Percentiles rank a stretch among this genome's conserved stretches.
These are phyloP conservation scores for Planiliza haematocheilus DNA, from an alignment of 2,113 vertebrate species.

Conservation along the genomic window DNA sequence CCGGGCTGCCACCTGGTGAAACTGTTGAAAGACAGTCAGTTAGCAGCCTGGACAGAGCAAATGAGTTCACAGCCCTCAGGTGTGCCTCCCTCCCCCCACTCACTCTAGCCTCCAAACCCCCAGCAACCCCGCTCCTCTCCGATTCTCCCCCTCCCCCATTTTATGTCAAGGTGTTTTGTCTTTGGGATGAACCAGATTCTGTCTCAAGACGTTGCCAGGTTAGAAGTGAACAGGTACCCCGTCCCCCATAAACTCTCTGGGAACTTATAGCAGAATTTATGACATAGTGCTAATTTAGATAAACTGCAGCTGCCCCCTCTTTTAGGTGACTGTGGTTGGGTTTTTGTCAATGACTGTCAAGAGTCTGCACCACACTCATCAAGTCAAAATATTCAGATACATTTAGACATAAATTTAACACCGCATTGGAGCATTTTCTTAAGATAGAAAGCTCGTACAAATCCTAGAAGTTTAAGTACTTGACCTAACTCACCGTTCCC, in stretches of 20 bases:
- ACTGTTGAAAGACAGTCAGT: no score
- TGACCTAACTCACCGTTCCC: slow-evolving; percentile 66
- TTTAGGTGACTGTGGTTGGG: slow-evolving; percentile 6
- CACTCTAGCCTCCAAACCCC: no score
- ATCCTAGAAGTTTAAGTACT: background rate
- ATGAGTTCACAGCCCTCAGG: no score
- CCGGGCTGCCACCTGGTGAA: no score
- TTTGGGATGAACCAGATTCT: no score
- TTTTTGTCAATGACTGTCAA: background rate
- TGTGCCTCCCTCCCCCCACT: no score
- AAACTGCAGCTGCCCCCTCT: slow-evolving; percentile 5
- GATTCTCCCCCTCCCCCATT: no score
- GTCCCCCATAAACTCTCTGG: slow-evolving; percentile 36
- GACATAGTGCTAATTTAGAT: slow-evolving; percentile 43
- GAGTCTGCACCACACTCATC: slow-evolving; percentile 19
- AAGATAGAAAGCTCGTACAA: background rate
- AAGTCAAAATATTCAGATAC: slow-evolving; percentile 40
- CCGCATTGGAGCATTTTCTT: no score
- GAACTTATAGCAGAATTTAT: slow-evolving; percentile 45
- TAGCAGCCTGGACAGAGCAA: no score
- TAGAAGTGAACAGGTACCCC: slow-evolving; percentile 26
- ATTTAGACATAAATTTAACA: background rate
- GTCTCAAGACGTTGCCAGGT: no score
- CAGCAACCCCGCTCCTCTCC: no score
- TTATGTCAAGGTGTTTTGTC: no score